Base-by-base conservation (phyloP, 2,113 vertebrate genomes). In the Donacobius atricapilla region DNA sequence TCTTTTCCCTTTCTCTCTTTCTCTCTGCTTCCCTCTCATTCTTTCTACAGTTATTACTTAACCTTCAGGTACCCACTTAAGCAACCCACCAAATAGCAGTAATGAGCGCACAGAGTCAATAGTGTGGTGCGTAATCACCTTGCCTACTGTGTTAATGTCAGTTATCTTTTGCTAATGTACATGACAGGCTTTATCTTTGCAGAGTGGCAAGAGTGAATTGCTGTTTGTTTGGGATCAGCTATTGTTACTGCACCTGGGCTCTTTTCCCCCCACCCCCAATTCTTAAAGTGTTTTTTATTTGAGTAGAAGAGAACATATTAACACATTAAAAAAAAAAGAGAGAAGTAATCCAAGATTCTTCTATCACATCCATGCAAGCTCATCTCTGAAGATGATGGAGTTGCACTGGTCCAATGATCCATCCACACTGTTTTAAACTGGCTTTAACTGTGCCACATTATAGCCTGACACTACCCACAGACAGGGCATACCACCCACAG, bases 1-100 rank as follows among this genome's bases (percentile, higher is more conserved):
- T 93, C 86, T 92, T 95, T 94, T 64, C 24, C 87, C 47, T 65
- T 94, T 88, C 80, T 73, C 76, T 44, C 27, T 19, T 86, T 93
- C 83, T 80, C 77, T 78, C 68, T 35, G 90, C 81, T 96, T 89
- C 79, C 81, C 87, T 96, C 81, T 96, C 87, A 65, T 91, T 94
- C 93, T 93, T 95, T 51, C 95, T 81, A 83, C 87, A 89, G 96
- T 95, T 97, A 97, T 97, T 97, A 96, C 95, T 97, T 97, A 97
- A 97, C 96, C 97, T 97, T 97, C 97, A 97, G 97, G 97, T 97
- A 97, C 84, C 96, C 96, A 97, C 96, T 97, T 96, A 96, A 94
- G 96, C 95, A 97, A 95, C 96, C 97, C 97, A 97, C 97, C 97
- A 97, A 97, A 96, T 88, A 97, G 96, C 96, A 96, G 85, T 97